Base-by-base conservation (phyloP, 2,797 vertebrate genomes). In the Phataginus tetradactyla region DNA sequence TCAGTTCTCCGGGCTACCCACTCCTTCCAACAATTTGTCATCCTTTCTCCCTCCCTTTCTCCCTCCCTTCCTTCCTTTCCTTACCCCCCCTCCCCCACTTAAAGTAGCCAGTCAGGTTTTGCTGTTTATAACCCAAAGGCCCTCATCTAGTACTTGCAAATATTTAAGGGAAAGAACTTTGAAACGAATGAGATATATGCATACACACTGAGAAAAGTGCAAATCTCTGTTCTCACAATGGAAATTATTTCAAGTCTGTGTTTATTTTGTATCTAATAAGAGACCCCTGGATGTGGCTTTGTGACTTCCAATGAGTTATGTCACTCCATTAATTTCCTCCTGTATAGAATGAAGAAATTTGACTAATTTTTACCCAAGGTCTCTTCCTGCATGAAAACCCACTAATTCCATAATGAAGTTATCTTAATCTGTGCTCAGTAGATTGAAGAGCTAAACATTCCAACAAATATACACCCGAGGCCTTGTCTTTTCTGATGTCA, bases 121-220 rank as follows among this genome's bases (percentile, higher is more conserved):
- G 17, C 29, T 64, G 32, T 53, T 53, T 84, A 72, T 49, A 89
- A 68, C 13, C 32, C 63, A 61, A 80, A 72, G 18, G 13, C 37
- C 18, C n/a, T 49, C 17, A 18, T 8, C 7, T 0, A 37, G n/a
- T 39, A 86, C 63, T 93, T 74, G 34, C 17, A 85, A 83, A 59
- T 69, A 85, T 63, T 77, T 95, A 49, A 92, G 25, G 80, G 57
- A 77, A 90, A 71, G 34, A 77, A 83, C 34, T 78, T 77, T 49
- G 71, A 92, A 84, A 61, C 15, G 45, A 90, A 49, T 32, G 49
- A 75, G 64, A 25, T 34, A 25, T 42, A 29, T 63, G 42, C 72
- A 13, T n/a, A 68, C 6, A 20, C 6, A 53, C 1, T 59, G 21
- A 25, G n/a, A 51, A 96, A 93, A 86, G 10, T 27, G 42, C 21